Evolutionary conservation across 2,113 vertebrate species (phyloP), one percentile per base, ranked within the genome.

Genomic region (Origma solitaria): DNA sequence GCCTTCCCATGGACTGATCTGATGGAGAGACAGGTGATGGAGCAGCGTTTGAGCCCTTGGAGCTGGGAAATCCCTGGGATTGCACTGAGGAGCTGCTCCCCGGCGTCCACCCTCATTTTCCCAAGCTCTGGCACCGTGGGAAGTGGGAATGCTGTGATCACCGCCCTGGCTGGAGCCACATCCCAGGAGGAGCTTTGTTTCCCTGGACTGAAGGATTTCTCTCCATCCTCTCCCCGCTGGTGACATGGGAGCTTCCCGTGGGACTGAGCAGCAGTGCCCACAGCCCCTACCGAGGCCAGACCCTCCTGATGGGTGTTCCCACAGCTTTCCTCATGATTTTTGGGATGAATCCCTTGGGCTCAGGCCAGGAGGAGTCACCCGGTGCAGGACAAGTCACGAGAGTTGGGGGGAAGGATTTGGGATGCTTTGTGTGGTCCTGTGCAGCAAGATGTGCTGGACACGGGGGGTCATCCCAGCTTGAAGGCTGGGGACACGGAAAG

Each of bases 1-100:
- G 2, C 50, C 73, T 37, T 40, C 40, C 23, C 1, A 0, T 15
- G 68, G 31, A 7, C 25, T 3, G 2, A 2, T 47, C 30, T 0
- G 0, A 22, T 0, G 0, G 5, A 7, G 51, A 70, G n/a, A 5
- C 0, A 0, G 38, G 88, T 5, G 3, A 0, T 0, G 4, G 44
- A 62, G 51, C 44, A 4, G 44, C 0, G 0, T 3, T 22, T 10
- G 80, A 19, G 50, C 21, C 0, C 0, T 9, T 4, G 2, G 10
- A 80, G 80, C 54, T 44, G 31, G 11, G 40, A 42, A 44, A 66
- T 82, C 19, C 37, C 49, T 62, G 78, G 50, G 14, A 30, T 1
- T 0, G 13, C 16, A 24, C 42, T 56, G 62, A n/a, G 50, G 68
- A 66, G 27, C 86, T 21, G 61, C 45, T 50, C 16, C 54, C 15